A percentile compares a stretch with the other conserved stretches of the same genome.
Conservation (phyloP, 2,113 vertebrate species). For the Saguinus imperator region DNA sequence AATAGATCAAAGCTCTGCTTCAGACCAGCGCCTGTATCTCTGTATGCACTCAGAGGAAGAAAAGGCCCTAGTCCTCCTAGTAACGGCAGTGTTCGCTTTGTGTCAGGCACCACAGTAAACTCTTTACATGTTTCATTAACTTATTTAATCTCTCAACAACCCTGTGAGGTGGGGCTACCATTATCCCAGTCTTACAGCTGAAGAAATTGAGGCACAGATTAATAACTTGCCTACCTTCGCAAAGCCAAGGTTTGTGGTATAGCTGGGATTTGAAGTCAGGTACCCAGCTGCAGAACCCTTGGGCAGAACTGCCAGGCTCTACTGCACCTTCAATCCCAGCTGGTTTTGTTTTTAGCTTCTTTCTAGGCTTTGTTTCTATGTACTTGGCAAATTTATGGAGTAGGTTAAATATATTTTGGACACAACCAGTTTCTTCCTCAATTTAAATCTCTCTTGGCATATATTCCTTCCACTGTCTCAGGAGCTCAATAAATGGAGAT, state of each 20-base stretch:
- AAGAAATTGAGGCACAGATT: not conserved
- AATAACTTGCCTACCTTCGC: not conserved
- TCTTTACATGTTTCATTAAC: not conserved
- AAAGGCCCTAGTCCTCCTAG: not conserved
- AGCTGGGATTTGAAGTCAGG: not conserved
- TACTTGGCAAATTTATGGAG: not conserved
- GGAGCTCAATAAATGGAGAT: not conserved
- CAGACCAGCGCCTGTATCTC: not conserved
- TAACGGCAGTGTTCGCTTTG: not conserved
- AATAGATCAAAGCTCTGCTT: constrained; percentile 22
- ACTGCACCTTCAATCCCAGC: not conserved
- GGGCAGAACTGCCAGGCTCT: not conserved
- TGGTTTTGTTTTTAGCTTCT: not conserved
- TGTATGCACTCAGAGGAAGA: not conserved
- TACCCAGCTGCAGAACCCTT: not conserved
- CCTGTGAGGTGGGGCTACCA: not conserved
- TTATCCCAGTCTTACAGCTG: not conserved
- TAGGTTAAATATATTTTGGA: not conserved
- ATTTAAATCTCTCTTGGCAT: not conserved
- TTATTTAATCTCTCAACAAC: not conserved
- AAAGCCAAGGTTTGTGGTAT: accelerated
- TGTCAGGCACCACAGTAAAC: not conserved
- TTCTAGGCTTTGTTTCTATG: not conserved
- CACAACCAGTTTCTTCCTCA: not conserved
- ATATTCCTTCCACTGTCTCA: not conserved